Conservation (phyloP, 2,113 vertebrate genomes). For the Muscicapa adusta region DNA sequence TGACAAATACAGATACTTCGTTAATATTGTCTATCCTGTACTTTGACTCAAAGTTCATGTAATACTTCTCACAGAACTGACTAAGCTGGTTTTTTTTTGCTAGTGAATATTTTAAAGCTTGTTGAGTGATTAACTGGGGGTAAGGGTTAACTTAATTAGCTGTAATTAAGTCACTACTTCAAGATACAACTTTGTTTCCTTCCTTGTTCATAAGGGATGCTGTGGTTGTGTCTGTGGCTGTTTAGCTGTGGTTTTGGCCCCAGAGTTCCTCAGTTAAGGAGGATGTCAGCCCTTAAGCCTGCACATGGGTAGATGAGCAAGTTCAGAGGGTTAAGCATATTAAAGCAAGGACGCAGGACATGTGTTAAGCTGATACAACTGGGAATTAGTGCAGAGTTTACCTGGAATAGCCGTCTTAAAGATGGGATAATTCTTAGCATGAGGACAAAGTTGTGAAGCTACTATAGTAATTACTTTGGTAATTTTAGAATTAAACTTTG, state of each 20-base stretch:
- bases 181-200: neutral
- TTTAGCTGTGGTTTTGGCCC: neutral
- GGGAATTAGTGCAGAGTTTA: conserved; percentile 25
- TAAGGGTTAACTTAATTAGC: neutral
- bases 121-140: neutral
- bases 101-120: neutral
- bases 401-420: neutral
- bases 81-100: neutral
- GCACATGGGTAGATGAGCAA: neutral
- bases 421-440: neutral
- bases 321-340: conserved; percentile 38
- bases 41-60: neutral
- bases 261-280: neutral
- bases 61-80: neutral
- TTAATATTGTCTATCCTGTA: neutral
- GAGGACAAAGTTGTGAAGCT: neutral
- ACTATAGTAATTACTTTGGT: neutral
- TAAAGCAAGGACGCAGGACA: neutral
- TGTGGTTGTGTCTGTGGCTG: neutral
- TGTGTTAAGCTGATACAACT: neutral
- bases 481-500: conserved; percentile 5
- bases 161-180: neutral
- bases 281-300: conserved; percentile 4
- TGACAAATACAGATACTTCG: neutral
- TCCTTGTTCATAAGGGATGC: neutral